Conservation (phyloP, 2,888 invertebrate genomes). For the Clitarchus hookeri region DNA sequence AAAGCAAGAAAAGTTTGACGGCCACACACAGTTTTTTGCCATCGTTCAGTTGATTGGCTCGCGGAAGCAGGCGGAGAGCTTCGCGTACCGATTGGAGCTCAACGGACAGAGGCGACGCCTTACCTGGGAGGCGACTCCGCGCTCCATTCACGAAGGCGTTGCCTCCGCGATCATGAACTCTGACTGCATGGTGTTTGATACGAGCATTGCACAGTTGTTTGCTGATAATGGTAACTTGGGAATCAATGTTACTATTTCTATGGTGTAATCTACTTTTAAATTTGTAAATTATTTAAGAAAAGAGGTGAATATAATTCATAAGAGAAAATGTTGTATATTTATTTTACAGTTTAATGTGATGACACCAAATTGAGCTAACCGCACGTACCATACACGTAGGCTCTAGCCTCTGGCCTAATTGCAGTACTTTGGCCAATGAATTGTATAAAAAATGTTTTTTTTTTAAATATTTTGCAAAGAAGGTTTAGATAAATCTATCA, state of each 20-base stretch:
- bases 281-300: not conserved
- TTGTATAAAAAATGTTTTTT: not conserved
- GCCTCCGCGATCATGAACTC: slow-evolving; percentile 96
- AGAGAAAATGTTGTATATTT: not conserved
- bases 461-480: not conserved
- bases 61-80: slow-evolving; percentile 97
- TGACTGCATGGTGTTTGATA: slow-evolving; percentile 98
- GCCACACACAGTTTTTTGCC: slow-evolving; percentile 95
- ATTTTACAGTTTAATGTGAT: not conserved
- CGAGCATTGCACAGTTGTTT: slow-evolving; percentile 96
- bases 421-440: not conserved
- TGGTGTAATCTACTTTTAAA: slow-evolving; percentile 61
- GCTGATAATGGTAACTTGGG: slow-evolving; percentile 99
- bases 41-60: slow-evolving; percentile 99
- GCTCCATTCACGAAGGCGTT: slow-evolving; percentile 98
- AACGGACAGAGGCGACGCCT: slow-evolving; percentile 93
- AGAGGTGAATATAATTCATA: not conserved
- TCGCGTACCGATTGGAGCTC: slow-evolving; percentile 95
- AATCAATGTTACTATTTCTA: slow-evolving; percentile 98
- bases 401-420: slow-evolving; percentile 14
- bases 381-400: not conserved
- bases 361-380: not conserved
- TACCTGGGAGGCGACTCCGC: slow-evolving; percentile 99
- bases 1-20: slow-evolving; percentile 97
- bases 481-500: not conserved